These are phyloP conservation scores for Mustela lutreola DNA, from an alignment of 2,113 vertebrate genomes.

Conservation along the genomic window DNA sequence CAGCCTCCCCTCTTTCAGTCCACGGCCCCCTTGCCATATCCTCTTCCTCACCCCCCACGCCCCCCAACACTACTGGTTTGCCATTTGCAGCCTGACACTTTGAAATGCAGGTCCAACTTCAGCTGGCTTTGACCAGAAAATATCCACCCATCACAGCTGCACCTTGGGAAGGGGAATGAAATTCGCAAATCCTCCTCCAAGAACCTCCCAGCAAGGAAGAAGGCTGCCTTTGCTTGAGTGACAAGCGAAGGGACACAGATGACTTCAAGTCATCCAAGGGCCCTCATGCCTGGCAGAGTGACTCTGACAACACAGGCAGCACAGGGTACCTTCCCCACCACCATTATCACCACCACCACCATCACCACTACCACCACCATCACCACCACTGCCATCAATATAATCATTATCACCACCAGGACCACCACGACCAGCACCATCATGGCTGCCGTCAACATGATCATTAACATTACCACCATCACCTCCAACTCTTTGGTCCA, in stretches of 20 bases:
- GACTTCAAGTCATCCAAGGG: neutral
- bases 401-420: too few species aligned
- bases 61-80: neutral
- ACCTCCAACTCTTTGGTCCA: neutral
- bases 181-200: neutral
- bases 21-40: too few species aligned
- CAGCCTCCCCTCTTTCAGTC: too few species aligned
- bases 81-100: conserved; percentile 18
- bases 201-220: neutral
- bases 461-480: neutral
- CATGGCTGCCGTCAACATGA: neutral
- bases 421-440: too few species aligned
- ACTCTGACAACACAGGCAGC: neutral
- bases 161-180: neutral
- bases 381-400: too few species aligned
- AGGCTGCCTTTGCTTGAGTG: accelerated
- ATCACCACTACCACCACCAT: too few species aligned
- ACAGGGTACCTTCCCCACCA: neutral
- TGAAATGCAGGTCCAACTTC: conserved; percentile 59
- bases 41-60: too few species aligned
- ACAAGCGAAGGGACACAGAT: neutral
- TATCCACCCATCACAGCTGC: neutral
- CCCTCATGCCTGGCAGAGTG: neutral
- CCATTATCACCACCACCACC: neutral
- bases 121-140: conserved; percentile 74